A percentile compares a stretch with the other conserved stretches of the same genome.
Conservation (phyloP, 1,140 invertebrate species). For the Drosophila truncata region DNA sequence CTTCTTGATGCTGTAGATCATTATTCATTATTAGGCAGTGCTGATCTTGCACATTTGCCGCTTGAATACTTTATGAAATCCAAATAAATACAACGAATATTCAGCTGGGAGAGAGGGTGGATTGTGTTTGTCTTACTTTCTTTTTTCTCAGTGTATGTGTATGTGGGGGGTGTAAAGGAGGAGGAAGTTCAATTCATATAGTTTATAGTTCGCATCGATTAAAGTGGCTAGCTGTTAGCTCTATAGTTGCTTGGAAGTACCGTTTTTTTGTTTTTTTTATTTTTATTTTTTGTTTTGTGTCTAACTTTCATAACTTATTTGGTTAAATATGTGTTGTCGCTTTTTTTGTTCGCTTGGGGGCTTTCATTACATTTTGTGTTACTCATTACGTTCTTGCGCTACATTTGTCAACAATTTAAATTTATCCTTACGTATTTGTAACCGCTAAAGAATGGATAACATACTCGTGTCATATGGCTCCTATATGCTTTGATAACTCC, state of each 20-base stretch:
- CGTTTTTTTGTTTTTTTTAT: constrained; percentile 50
- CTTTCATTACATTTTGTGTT: constrained; percentile 40
- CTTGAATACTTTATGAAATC: constrained; percentile 20
- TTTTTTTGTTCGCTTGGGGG: constrained; percentile 19
- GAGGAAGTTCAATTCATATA: constrained; percentile 30
- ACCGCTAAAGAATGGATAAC: constrained; percentile 76
- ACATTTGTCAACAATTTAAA: constrained; percentile 80
- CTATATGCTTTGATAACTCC: constrained; percentile 31
- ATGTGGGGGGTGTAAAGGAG: constrained; percentile 8
- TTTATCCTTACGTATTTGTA: constrained; percentile 74
- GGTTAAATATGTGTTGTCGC: constrained; percentile 42
- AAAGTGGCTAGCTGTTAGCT: constrained; percentile 68
- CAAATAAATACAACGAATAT: constrained; percentile 22
- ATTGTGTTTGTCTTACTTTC: neutral
- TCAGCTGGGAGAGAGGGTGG: constrained; percentile 12
- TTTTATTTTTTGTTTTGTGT: constrained; percentile 38
- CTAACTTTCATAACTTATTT: constrained; percentile 73
- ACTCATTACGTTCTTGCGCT: constrained; percentile 57
- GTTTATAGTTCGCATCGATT: constrained; percentile 42
- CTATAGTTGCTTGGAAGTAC: constrained; percentile 83
- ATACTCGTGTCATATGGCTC: constrained; percentile 41
- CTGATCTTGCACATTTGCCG: constrained; percentile 19
- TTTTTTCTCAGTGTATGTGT: neutral
- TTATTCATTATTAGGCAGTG: constrained; percentile 24
- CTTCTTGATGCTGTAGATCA: constrained; percentile 43